A percentile compares a stretch with the other conserved stretches of the same genome.
These are phyloP conservation scores for Xestia rhomboidea DNA, from an alignment of 2,888 invertebrate species.

Conservation along the genomic window DNA sequence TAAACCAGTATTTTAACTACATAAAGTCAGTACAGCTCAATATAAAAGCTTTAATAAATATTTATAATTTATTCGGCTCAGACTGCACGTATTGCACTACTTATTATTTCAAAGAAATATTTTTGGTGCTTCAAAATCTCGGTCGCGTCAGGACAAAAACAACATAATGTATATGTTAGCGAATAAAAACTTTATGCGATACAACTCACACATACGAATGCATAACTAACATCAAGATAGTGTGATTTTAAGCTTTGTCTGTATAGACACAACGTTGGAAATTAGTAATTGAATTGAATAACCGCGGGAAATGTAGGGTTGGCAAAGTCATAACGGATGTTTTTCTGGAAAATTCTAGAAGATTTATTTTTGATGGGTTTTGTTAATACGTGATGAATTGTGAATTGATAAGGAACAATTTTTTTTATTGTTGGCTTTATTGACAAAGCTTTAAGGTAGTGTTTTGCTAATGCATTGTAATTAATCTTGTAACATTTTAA, in stretches of 20 bases:
- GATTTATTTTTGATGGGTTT: background rate
- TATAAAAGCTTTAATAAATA: slow-evolving; percentile 37
- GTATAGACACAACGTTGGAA: slow-evolving; percentile 60
- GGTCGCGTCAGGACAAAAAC: slow-evolving; percentile 78
- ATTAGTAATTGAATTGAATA: slow-evolving; percentile 57
- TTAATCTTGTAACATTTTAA: background rate
- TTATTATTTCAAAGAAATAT: slow-evolving; percentile 66
- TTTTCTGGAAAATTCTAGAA: slow-evolving; percentile 49
- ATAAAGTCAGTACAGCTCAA: slow-evolving; percentile 22
- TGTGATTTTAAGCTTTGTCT: slow-evolving; percentile 65
- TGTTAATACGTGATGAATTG: background rate
- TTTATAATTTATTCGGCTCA: slow-evolving; percentile 37
- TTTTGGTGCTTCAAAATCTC: slow-evolving; percentile 70
- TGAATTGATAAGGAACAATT: background rate
- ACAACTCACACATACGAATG: slow-evolving; percentile 48
- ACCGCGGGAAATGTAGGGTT: slow-evolving; percentile 60
- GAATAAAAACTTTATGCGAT: slow-evolving; percentile 58
- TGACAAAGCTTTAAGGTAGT: background rate
- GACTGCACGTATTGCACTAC: slow-evolving; percentile 55
- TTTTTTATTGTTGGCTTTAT: background rate
- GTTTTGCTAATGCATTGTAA: background rate
- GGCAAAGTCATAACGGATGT: slow-evolving; percentile 45
- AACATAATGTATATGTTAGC: slow-evolving; percentile 68
- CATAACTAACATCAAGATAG: slow-evolving; percentile 16
- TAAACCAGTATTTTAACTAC: slow-evolving; percentile 12